Percentiles rank a stretch among this genome's conserved stretches.
Evolutionary conservation across 1,140 invertebrate genomes (phyloP).

Genomic region (Trissolcus basalis): DNA sequence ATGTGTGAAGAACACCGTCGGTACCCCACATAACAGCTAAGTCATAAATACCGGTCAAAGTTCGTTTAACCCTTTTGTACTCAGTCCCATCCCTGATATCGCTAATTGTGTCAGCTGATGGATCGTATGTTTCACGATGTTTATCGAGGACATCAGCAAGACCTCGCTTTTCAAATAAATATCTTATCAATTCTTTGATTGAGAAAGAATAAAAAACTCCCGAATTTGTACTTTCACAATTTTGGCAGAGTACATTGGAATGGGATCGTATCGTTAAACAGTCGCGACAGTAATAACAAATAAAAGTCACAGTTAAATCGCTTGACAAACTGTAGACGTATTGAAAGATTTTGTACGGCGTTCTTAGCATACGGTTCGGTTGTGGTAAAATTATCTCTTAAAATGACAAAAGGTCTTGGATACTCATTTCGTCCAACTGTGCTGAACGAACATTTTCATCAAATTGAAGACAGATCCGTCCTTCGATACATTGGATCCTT

Average conservation of each 20-base stretch:
- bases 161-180: conserved; percentile 20
- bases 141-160: conserved; percentile 6
- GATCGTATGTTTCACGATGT: background rate
- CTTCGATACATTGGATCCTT: background rate
- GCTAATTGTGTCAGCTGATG: background rate
- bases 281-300: conserved; percentile 10
- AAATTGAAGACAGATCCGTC: conserved; percentile 4
- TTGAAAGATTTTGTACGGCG: background rate
- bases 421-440: conserved; percentile 5
- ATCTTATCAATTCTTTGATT: conserved; percentile 1
- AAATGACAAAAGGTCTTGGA: background rate
- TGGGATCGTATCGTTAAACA: background rate
- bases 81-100: conserved; percentile 8
- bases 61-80: conserved; percentile 11
- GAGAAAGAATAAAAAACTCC: conserved; percentile 4
- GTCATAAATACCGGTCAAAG: conserved; percentile 18
- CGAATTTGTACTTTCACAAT: background rate
- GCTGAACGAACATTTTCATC: background rate
- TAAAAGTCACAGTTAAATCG: conserved; percentile 2
- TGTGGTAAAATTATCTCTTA: background rate
- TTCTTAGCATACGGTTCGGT: conserved; percentile 9
- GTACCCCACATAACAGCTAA: conserved; percentile 26
- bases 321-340: background rate
- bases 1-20: conserved; percentile 25
- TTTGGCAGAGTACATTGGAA: background rate